Evolutionary conservation across 1,140 invertebrate species (phyloP).

Genomic region (Drosophila mojavensis): DNA sequence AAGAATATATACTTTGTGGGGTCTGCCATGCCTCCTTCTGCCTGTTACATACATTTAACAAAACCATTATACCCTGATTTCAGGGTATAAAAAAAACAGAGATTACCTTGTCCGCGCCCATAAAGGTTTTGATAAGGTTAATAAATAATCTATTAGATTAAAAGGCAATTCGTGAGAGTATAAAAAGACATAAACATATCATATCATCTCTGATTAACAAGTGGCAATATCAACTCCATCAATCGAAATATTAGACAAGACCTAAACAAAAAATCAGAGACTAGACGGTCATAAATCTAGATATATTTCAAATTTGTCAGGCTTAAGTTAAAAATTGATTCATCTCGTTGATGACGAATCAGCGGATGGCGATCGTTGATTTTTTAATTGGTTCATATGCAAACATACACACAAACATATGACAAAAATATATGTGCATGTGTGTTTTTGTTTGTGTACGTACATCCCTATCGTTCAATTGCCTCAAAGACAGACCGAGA

Average conservation of each 20-base stretch:
- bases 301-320: conserved; percentile 24
- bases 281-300: not conserved
- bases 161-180: not conserved
- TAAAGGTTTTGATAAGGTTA: conserved; percentile 4
- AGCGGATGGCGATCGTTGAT: conserved; percentile 19
- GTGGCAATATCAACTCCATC: not conserved
- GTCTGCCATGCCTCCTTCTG: too few relatives aligned
- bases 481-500: not conserved
- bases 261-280: conserved; percentile 4
- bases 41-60: too few relatives aligned
- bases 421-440: not conserved
- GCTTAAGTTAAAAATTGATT: conserved; percentile 2
- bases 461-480: conserved; percentile 7
- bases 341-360: conserved; percentile 22
- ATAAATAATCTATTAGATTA: not conserved
- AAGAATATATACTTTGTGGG: too few relatives aligned
- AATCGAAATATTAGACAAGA: not conserved
- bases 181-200: not conserved
- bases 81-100: too few relatives aligned
- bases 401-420: not conserved
- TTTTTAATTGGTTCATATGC: conserved; percentile 21
- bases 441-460: not conserved
- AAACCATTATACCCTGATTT: too few relatives aligned
- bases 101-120: not conserved
- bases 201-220: not conserved